Evolutionary conservation across 2,113 vertebrate species (phyloP).

Genomic region (Parotia lawesii): DNA sequence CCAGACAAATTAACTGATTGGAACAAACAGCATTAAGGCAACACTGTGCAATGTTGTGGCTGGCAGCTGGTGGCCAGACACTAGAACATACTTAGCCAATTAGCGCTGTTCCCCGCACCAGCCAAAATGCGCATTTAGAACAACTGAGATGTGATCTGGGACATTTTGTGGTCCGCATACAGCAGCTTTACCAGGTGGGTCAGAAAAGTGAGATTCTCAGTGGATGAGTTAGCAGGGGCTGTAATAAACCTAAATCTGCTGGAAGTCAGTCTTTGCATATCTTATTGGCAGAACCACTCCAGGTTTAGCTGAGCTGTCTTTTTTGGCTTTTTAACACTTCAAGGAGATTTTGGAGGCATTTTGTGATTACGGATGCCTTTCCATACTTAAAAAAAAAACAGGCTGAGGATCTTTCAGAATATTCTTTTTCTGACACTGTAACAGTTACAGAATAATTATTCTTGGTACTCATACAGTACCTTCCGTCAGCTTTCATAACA

Average conservation of each 20-base stretch:
- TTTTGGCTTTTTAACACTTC: constrained; percentile 4
- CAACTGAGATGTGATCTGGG: constrained; percentile 29
- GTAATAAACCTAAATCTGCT: constrained; percentile 28
- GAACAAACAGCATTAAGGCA: constrained; percentile 39
- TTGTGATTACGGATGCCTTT: constrained; percentile 1
- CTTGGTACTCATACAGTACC: neutral
- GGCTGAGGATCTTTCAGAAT: neutral
- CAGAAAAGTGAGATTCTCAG: constrained; percentile 42
- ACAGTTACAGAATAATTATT: neutral
- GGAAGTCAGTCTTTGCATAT: constrained; percentile 18
- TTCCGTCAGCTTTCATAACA: neutral
- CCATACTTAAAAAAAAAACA: neutral
- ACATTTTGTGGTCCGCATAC: neutral
- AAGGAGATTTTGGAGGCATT: constrained; percentile 37
- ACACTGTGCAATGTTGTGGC: neutral
- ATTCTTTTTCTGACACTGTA: neutral
- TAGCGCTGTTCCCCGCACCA: neutral
- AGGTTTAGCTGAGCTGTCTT: constrained; percentile 32
- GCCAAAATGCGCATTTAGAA: constrained; percentile 45
- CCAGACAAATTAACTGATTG: constrained; percentile 40
- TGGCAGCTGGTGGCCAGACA: constrained; percentile 61
- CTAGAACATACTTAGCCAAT: constrained; percentile 53
- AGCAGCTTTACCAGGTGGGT: constrained; percentile 45
- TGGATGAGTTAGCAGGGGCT: neutral
- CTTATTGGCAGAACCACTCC: neutral